A percentile compares a stretch with the other conserved stretches of the same genome.
Evolutionary conservation across 2,797 vertebrate genomes (phyloP).

Genomic region (Loris lydekkerianus): DNA sequence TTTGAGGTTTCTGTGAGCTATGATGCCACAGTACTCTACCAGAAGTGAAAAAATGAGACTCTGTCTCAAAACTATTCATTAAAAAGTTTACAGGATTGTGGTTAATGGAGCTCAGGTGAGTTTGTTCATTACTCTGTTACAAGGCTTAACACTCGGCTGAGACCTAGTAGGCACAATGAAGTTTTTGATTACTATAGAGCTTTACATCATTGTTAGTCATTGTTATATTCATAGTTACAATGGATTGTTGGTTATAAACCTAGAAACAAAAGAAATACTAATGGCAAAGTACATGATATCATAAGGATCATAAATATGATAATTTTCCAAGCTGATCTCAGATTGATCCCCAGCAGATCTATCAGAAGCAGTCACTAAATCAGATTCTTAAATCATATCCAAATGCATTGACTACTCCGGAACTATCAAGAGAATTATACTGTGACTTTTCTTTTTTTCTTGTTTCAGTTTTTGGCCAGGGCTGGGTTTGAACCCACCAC

Average conservation of each 20-base stretch:
- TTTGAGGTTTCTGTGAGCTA: no score
- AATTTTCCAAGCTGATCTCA: neutral
- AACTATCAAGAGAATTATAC: neutral
- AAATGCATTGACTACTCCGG: neutral
- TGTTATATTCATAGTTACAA: neutral
- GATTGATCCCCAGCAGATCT: neutral
- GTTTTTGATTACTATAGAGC: neutral
- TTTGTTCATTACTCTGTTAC: neutral
- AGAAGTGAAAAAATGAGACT: no score
- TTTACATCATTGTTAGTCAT: neutral
- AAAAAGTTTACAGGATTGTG: neutral
- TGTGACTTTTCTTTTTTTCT: neutral
- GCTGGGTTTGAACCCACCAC: no score
- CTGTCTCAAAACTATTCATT: neutral
- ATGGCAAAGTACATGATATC: neutral
- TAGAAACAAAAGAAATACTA: conserved; percentile 19
- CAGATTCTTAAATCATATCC: neutral
- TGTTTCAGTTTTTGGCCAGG: no score
- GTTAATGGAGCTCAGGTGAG: neutral
- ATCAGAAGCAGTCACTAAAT: neutral
- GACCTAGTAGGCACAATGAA: neutral
- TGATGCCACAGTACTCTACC: no score
- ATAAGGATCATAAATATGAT: neutral
- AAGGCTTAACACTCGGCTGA: neutral
- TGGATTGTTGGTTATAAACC: neutral